Base-by-base conservation (phyloP, 2,797 vertebrate species). In the Pangasius sanitwongsei region DNA sequence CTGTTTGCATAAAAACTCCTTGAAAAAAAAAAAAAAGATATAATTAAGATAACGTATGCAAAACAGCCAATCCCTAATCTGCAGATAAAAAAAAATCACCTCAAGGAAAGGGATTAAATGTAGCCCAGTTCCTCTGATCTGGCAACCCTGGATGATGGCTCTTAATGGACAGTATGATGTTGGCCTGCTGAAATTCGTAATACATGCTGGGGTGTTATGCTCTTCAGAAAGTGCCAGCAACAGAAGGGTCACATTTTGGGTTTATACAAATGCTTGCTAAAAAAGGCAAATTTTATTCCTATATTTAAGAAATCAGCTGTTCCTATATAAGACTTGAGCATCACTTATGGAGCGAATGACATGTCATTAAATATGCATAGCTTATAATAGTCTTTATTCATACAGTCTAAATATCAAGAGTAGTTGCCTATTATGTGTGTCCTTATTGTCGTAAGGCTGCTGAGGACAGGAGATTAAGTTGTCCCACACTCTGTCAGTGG, bases 401-500 rank as follows among this genome's bases (percentile, higher is more conserved):
- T 82, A 59, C 8, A 20, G 18, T 55, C 28, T 31, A 80, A 80
- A 78, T 78, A 18, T 31, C 15, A 57, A 81, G 20, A 59, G 34
- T 9, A 41, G 18, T 63, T 28, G 37, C 44, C 37, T 28, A 15
- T 28, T 65, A 63, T n/a, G 37, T 15, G 37, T n/a, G 59, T 63
- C 25, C 59, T 37, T 70, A 37, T 83, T 55, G 55, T 80, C 25
- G 12, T 77, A 72, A 75, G 48, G 83, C 61, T 82, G 50, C 50
- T 63, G 63, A 59, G 37, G 74, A 78, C 57, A 81, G 55, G 8
- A 55, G 88, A 80, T 87, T 88, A 75, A 83, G 37, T 57, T 88
- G 85, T 89, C 85, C 86, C 81, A 82, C 88, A 72, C 83, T 86
- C 20, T 83, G 67, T 55, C 83, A 67, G n/a, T 86, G 88, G 89